Base-by-base conservation (phyloP, 64 coral and sea anemone genomes). In the Dendronephthya gigantea region DNA sequence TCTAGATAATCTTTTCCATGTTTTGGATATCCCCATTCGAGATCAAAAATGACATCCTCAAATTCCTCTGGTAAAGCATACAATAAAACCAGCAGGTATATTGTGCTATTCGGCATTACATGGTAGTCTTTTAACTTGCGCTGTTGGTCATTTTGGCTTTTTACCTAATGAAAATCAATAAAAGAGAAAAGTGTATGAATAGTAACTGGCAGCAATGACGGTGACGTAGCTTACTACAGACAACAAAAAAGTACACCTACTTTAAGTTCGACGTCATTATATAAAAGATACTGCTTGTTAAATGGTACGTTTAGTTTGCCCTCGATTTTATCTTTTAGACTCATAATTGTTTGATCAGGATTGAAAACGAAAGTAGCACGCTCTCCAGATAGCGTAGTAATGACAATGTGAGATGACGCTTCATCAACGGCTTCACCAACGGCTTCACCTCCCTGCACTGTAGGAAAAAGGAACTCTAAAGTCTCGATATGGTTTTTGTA, bases 31-130 rank as follows among this genome's bases (percentile, higher is more conserved):
- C 92, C 92, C 95, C 95, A 98, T 31, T 90, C 93, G 28, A 98
- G 36, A 76, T 98, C 95, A 86, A 98, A 98, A 58, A 93, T 89
- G 30, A 91, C 90, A 10, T 98, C 48, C 48, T 98, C 95, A 25
- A 98, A 86, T 9, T 40, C 55, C 29, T 91, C 87, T 30, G 87
- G 88, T 62, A 98, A 93, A 12, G 92, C 87, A 51, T 93, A 98
- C 33, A 98, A 83, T 87, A 98, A 85, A 7, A 98, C 92, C 70
- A 98, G 91, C 10, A 98, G 92, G 66, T 90, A 87, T 23, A 98
- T 22, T 13, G 92, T 91, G 13, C 88, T 76, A 51, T 84, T 88
- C 8, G 87, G 87, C 45, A 89, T 48, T 17, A 98, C 92, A 83
- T 48, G 76, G 83, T 91, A 98, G 40, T 98, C 87, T 48, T 69